Conservation (phyloP, 92 coral and sea anemone species). For the Montipora capitata region DNA sequence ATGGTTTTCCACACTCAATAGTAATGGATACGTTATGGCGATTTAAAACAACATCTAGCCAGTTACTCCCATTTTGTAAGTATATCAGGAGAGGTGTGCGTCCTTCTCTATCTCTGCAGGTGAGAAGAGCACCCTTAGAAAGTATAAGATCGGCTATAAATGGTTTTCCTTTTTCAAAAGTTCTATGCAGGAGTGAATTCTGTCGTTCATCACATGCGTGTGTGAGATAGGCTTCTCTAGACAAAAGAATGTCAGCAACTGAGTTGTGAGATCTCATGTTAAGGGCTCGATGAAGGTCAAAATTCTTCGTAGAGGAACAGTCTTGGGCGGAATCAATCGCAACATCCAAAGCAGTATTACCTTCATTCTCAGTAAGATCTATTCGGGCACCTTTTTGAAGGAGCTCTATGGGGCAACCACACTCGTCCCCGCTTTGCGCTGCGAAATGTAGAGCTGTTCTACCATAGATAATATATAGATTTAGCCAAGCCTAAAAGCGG, state of each 20-base stretch:
- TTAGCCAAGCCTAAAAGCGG: too few species aligned
- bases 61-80: conserved; percentile 64
- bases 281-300: neutral
- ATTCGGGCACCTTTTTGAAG: neutral
- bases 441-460: conserved; percentile 79
- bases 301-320: neutral
- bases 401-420: conserved; percentile 2
- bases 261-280: neutral
- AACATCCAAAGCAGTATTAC: conserved; percentile 4
- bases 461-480: conserved; percentile 49
- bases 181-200: neutral
- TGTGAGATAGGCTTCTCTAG: neutral
- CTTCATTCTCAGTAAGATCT: neutral
- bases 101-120: conserved; percentile 31
- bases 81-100: conserved; percentile 62
- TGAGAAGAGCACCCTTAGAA: conserved; percentile 17
- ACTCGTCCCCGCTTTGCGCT: conserved; percentile 53
- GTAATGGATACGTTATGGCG: conserved; percentile 36
- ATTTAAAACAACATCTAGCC: conserved; percentile 68
- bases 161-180: conserved; percentile 21
- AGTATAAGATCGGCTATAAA: conserved; percentile 9
- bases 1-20: conserved; percentile 66
- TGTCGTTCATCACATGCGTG: neutral
- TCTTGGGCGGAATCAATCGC: neutral
- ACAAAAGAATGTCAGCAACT: conserved; percentile 13